Conservation (phyloP, 2,797 vertebrate species). For the Gobio occitaniae region DNA sequence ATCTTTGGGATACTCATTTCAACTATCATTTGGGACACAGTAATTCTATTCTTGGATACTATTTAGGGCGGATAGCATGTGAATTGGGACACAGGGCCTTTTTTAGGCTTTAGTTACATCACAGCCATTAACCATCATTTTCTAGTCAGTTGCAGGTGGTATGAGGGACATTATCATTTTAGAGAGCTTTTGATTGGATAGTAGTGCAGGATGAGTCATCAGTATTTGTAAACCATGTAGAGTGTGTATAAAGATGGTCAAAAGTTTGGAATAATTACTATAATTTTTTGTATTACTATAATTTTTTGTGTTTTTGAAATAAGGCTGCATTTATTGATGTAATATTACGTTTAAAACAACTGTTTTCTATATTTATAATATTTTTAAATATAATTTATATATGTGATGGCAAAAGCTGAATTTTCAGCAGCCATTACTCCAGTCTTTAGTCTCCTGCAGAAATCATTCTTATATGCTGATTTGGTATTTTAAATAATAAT, state of each 20-base stretch:
- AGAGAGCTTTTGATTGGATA: background rate
- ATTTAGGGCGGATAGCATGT: slow-evolving; percentile 34
- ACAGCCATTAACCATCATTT: slow-evolving; percentile 23
- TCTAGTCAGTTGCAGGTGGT: slow-evolving; percentile 13
- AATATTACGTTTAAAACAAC: background rate
- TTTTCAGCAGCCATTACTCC: background rate
- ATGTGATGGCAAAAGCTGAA: background rate
- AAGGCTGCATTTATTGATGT: background rate
- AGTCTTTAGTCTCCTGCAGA: background rate
- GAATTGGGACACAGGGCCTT: slow-evolving; percentile 31
- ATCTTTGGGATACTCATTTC: slow-evolving; percentile 33
- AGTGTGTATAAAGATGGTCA: background rate
- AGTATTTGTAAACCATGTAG: background rate
- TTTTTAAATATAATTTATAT: background rate
- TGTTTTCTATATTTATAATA: background rate
- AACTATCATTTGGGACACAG: slow-evolving; percentile 35
- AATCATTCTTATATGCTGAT: background rate
- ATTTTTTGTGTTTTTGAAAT: background rate
- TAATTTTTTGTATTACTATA: background rate
- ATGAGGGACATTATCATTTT: background rate
- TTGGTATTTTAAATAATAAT: background rate
- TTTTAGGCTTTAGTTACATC: slow-evolving; percentile 37
- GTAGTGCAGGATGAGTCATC: background rate
- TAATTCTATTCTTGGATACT: slow-evolving; percentile 18
- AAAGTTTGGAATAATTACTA: background rate